phyloP scores from a whole-genome alignment of 1,140 invertebrate species.

The Daktulosphaira vitifoliae region DNA sequence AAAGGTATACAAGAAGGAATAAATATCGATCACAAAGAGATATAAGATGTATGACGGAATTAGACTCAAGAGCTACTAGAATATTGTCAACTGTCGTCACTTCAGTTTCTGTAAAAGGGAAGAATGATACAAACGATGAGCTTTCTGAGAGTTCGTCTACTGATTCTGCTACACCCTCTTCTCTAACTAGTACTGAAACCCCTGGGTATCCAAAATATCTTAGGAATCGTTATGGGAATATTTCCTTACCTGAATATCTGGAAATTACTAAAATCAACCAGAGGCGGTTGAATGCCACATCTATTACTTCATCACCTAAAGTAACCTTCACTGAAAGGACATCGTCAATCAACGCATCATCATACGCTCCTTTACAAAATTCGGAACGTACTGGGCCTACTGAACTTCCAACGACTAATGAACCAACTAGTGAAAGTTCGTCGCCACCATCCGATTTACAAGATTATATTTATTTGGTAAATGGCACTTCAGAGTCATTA shows the following conservation, averaged over 20 bases:
- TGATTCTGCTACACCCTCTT: too few species aligned
- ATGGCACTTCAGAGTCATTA: not conserved
- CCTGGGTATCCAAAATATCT: not conserved
- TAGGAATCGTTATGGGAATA: not conserved
- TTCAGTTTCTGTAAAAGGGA: conserved; percentile 7
- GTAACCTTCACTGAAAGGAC: not conserved
- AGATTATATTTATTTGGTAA: conserved; percentile 10
- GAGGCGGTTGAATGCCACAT: not conserved
- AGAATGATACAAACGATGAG: not conserved
- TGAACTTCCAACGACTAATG: not conserved
- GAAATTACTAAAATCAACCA: conserved; percentile 18
- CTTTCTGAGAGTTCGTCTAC: not conserved
- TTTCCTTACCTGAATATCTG: conserved; percentile 16
- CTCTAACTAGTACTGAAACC: not conserved
- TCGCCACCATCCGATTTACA: conserved; percentile 4
- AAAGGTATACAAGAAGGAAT: not conserved
- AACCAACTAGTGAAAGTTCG: not conserved
- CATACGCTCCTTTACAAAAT: too few species aligned
- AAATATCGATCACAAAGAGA: conserved; percentile 2
- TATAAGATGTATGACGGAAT: not conserved
- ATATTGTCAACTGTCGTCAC: conserved; percentile 21
- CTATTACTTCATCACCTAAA: not conserved
- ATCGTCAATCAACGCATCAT: too few species aligned
- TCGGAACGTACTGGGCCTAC: too few species aligned
- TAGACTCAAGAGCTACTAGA: not conserved